A percentile compares a stretch with the other conserved stretches of the same genome.
Conservation (phyloP, 1,140 invertebrate genomes). For the Calephelis virginiensis region DNA sequence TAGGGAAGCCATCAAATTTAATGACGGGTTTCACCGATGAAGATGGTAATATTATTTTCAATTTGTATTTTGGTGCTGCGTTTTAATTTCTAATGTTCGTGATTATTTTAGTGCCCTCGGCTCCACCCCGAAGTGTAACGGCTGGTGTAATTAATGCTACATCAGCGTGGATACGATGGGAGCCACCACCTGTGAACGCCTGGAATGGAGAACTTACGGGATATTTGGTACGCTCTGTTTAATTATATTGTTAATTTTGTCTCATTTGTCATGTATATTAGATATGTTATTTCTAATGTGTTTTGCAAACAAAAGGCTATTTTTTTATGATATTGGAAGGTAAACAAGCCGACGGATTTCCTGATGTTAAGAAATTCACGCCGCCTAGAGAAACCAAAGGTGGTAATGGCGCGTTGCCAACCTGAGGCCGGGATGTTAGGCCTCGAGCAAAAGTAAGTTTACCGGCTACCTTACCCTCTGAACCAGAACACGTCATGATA, state of each 20-base stretch:
- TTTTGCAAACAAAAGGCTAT: not conserved
- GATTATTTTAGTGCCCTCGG: slow-evolving; percentile 76
- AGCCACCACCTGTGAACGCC: slow-evolving; percentile 84
- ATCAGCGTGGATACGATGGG: slow-evolving; percentile 87
- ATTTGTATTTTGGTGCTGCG: slow-evolving; percentile 14
- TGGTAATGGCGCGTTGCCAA: no score
- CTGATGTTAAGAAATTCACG: no score
- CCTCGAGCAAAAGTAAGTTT: no score
- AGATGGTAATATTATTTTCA: slow-evolving; percentile 81
- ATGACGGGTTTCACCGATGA: slow-evolving; percentile 84
- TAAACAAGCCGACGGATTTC: no score
- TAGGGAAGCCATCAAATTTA: slow-evolving; percentile 88
- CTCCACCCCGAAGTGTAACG: slow-evolving; percentile 86
- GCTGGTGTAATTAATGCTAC: slow-evolving; percentile 88
- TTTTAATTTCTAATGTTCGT: slow-evolving; percentile 27
- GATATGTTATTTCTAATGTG: not conserved
- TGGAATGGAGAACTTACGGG: slow-evolving; percentile 88
- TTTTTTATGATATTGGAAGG: no score
- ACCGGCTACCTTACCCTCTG: no score
- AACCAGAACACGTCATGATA: no score
- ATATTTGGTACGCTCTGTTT: slow-evolving; percentile 82
- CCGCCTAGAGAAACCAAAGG: no score
- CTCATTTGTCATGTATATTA: not conserved
- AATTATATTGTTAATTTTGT: slow-evolving; percentile 16
- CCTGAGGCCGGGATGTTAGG: no score